Evolutionary conservation across 2,113 vertebrate genomes (phyloP).

Genomic region (Ranitomeya imitator): DNA sequence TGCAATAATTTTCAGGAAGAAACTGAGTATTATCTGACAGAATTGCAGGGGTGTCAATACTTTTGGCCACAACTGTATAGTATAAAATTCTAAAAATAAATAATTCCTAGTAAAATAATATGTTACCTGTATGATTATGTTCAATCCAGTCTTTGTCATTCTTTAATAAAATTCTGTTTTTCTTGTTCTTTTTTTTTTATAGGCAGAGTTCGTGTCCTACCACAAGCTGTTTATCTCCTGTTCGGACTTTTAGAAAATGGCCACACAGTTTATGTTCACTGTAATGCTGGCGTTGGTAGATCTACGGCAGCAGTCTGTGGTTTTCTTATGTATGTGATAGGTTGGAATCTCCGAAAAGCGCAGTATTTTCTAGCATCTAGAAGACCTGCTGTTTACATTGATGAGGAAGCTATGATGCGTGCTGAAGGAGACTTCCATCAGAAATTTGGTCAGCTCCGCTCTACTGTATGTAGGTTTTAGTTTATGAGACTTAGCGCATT

Average conservation of each 20-base stretch:
- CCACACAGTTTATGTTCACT: constrained; percentile 93
- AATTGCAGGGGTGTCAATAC: no score
- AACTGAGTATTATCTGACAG: no score
- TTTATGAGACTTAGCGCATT: neutral
- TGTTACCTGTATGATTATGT: no score
- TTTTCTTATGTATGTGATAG: constrained; percentile 86
- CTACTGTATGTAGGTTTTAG: constrained; percentile 66
- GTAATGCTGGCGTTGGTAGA: constrained; percentile 92
- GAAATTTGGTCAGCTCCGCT: constrained; percentile 85
- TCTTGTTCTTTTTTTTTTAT: constrained; percentile 50
- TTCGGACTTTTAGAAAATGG: constrained; percentile 88
- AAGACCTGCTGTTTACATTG: constrained; percentile 89
- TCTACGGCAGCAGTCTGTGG: constrained; percentile 89
- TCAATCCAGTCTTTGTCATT: neutral
- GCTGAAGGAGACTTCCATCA: constrained; percentile 84
- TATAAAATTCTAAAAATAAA: neutral
- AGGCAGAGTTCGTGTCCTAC: constrained; percentile 92
- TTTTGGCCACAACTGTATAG: no score
- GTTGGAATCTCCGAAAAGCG: constrained; percentile 88
- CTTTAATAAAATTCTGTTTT: neutral
- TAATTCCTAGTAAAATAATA: no score
- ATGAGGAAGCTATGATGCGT: constrained; percentile 84
- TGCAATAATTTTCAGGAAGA: no score
- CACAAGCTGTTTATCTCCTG: constrained; percentile 91
- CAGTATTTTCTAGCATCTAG: constrained; percentile 86